A percentile compares a stretch with the other conserved stretches of the same genome.
Evolutionary conservation across 2,888 invertebrate genomes (phyloP).

Genomic region (Theodoxus fluviatilis): DNA sequence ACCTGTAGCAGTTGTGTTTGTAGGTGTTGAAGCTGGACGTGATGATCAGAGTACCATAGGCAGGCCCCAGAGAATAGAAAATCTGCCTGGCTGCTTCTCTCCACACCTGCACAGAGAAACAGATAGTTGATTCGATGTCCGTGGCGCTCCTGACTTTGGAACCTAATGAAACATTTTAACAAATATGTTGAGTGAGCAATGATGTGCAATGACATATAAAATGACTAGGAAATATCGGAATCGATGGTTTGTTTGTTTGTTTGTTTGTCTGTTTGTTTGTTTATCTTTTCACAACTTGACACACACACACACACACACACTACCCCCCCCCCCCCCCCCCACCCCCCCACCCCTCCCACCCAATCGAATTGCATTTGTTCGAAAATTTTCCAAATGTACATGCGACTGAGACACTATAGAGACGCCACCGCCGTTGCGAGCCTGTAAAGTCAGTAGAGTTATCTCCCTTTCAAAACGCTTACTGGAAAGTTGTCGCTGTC

Average conservation of each 20-base stretch:
- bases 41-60: slow-evolving; percentile 36
- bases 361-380: not conserved
- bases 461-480: too few relatives aligned
- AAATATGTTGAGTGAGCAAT: too few relatives aligned
- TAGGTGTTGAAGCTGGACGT: slow-evolving; percentile 39
- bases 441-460: too few relatives aligned
- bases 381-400: too few relatives aligned
- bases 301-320: slow-evolving; percentile 19
- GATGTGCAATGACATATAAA: too few relatives aligned
- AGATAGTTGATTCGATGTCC: not conserved
- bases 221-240: too few relatives aligned
- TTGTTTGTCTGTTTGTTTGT: not conserved
- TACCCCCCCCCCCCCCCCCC: not conserved
- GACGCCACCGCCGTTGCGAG: too few relatives aligned
- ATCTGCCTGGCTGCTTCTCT: slow-evolving; percentile 39
- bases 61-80: slow-evolving; percentile 39
- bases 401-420: too few relatives aligned
- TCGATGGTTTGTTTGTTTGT: too few relatives aligned
- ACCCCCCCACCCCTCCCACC: not conserved
- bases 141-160: not conserved
- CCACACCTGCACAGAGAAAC: slow-evolving; percentile 33
- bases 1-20: slow-evolving; percentile 42
- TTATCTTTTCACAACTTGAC: not conserved
- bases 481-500: too few relatives aligned
- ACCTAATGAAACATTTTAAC: too few relatives aligned